Conservation (phyloP, 1,140 invertebrate genomes). For the Drosophila fuyamai region DNA sequence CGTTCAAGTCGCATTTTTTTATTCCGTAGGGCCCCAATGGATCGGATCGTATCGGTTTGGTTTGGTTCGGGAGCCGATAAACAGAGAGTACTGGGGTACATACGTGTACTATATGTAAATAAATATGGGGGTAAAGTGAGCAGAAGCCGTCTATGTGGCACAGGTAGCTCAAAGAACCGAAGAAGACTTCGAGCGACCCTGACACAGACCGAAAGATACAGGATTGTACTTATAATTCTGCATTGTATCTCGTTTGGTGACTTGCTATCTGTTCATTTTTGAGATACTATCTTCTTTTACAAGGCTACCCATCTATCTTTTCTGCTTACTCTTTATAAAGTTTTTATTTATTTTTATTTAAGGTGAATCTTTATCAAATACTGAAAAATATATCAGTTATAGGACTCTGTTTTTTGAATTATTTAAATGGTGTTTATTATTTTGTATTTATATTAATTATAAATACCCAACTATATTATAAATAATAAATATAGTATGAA, state of each 20-base stretch:
- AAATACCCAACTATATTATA: too few species aligned
- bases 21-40: slow-evolving; percentile 6
- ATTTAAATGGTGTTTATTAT: too few species aligned
- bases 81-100: slow-evolving; percentile 6
- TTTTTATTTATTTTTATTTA: too few species aligned
- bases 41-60: slow-evolving; percentile 9
- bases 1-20: slow-evolving; percentile 3
- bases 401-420: too few species aligned
- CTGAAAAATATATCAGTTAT: too few species aligned
- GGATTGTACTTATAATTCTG: neutral
- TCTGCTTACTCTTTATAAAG: neutral
- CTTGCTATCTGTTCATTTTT: neutral
- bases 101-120: slow-evolving; percentile 7
- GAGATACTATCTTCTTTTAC: neutral
- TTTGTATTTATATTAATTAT: too few species aligned
- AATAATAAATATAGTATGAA: too few species aligned
- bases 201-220: slow-evolving; percentile 4
- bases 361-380: too few species aligned
- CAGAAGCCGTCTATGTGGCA: slow-evolving; percentile 11
- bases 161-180: slow-evolving; percentile 14
- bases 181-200: slow-evolving; percentile 6
- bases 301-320: neutral
- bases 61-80: slow-evolving; percentile 17
- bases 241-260: neutral
- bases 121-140: slow-evolving; percentile 18